Base-by-base conservation (phyloP, 1,140 invertebrate genomes). In the Papilio polyxenes region DNA sequence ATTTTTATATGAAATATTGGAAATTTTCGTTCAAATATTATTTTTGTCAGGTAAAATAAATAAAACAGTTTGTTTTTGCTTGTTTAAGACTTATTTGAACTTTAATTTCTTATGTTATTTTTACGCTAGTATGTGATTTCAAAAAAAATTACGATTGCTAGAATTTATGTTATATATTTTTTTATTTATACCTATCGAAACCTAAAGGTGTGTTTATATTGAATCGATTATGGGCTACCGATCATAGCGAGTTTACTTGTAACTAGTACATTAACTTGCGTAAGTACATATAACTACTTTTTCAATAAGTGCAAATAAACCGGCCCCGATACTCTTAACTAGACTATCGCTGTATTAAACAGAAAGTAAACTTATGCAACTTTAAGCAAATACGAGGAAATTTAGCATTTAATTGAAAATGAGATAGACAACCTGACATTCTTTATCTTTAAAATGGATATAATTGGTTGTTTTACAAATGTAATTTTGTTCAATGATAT, bases 381-480 rank as follows among this genome's bases (percentile, higher is more conserved):
- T n/a, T 37, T n/a, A 75, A 44, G 75, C 75, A 49, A 31, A 56
- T 56, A 77, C 48, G 20, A 49, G 75, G 48, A 51, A 77, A 77
- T 77, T 77, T 53, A 11, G 3, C n/a, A 20, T 53, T 77, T 53
- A 31, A 15, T 51, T 56, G 44, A 77, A 77, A 77, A 77, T 53
- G 8, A 51, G 20, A 76, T 13, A 51, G 13, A 53, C 65, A 72
- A 72, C 31, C 75, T 77, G 44, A 56, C 48, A 17, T 23, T 49
- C 20, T 77, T 51, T 49, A 37, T 17, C 49, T 49, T 23, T 77
- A 37, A 31, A 53, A 31, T 53, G n/a, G 20, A 11, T 48, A 49
- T 77, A 51, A 77, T 51, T 31, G 75, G 5, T 77, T 77, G 75
- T 77, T 77, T 51, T 77, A 77, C 75, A 56, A 31, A 49, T 6